A percentile compares a stretch with the other conserved stretches of the same genome.
phyloP scores from a whole-genome alignment of 2,888 invertebrate species.

The Hoplodrina ambigua region DNA sequence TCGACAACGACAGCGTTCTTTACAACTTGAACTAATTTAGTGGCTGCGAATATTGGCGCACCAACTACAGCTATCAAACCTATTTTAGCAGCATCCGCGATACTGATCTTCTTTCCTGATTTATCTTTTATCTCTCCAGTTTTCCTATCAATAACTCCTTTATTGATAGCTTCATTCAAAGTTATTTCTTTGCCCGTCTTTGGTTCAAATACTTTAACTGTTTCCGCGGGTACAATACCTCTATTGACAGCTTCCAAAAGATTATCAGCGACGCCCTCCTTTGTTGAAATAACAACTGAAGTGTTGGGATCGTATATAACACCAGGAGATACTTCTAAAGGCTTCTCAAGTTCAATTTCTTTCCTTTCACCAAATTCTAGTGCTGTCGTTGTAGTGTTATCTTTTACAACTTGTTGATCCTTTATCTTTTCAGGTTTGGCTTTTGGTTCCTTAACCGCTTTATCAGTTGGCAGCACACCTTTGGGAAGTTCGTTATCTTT shows the following conservation, averaged over 20 bases:
- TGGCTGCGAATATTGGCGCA: constrained; percentile 93
- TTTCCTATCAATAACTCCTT: constrained; percentile 93
- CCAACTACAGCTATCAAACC: constrained; percentile 94
- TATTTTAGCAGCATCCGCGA: constrained; percentile 94
- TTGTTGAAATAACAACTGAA: constrained; percentile 92
- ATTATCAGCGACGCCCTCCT: constrained; percentile 91
- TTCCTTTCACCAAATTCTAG: constrained; percentile 22
- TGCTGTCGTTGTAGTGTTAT: too few species aligned
- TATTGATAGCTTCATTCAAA: constrained; percentile 94
- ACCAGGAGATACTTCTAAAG: constrained; percentile 92
- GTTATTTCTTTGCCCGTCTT: constrained; percentile 92
- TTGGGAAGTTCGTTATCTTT: constrained; percentile 14
- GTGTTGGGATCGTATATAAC: constrained; percentile 94
- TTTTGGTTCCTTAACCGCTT: constrained; percentile 7
- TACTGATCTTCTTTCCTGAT: constrained; percentile 92
- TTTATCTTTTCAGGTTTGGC: constrained; percentile 17
- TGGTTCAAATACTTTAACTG: constrained; percentile 93
- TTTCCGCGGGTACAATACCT: constrained; percentile 92
- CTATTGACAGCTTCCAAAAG: constrained; percentile 93
- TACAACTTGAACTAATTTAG: constrained; percentile 92
- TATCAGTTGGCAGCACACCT: constrained; percentile 15
- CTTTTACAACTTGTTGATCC: constrained; percentile 22
- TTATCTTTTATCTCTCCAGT: constrained; percentile 92
- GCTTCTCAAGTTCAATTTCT: constrained; percentile 27
- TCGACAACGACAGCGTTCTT: constrained; percentile 91